Evolutionary conservation across 2,888 invertebrate genomes (phyloP), one percentile per base, ranked within the genome.

Genomic region (Isoperla grammatica): DNA sequence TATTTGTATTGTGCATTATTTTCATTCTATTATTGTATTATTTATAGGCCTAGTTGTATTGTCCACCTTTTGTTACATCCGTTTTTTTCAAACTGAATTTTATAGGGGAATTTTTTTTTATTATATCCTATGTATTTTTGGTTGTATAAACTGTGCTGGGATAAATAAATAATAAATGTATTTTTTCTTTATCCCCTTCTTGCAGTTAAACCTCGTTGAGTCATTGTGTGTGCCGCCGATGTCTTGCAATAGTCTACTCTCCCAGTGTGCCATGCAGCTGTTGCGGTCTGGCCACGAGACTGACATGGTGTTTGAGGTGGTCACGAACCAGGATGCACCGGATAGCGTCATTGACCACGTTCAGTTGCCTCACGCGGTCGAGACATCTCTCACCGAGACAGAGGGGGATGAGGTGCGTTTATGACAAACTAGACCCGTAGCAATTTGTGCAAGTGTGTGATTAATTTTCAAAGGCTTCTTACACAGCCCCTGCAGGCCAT

Each of bases 241-340:
- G 60, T 76, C 82, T 2, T 73, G 75, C 60, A 77, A 80, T 53
- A 84, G 83, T 69, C 72, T 71, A 54, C 72, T 84, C 56, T 82
- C 84, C 1, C 77, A 79, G 68, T 77, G 78, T 65, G 79, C 82
- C n/a, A 72, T 81, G 20, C 76, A 81, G 57, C 70, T 85, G 35
- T 73, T 84, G 42, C 77, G 78, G 66, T 79, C 78, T 9, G 78
- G 77, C 17, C 72, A 75, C 55, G 75, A 78, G 63, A 78, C 84
- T 4, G 85, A 86, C 71, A 84, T 86, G 84, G 79, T 81, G 67
- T 86, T 86, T 72, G 84, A 85, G 73, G 76, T 81, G 15, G 67
- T 78, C 39, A 63, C 71, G 12, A 64, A 70, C 17, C 70, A 71
- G 68, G 63, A 63, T n/a, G 39, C 56, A 12, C 57, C 63, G 9